Conservation (phyloP, 2,797 vertebrate species). For the Chaenodraco wilsoni region DNA sequence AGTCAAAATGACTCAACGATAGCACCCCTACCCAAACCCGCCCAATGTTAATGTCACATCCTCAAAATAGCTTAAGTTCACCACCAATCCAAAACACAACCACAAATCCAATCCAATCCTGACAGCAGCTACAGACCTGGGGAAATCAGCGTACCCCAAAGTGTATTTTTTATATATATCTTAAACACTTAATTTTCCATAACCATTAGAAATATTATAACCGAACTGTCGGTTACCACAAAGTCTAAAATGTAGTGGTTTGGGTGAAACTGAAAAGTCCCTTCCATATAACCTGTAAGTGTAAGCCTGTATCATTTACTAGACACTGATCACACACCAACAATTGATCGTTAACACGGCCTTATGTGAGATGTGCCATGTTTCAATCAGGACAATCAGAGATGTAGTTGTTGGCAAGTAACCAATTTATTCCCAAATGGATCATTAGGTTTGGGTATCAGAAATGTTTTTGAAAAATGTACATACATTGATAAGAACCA, state of each 20-base stretch:
- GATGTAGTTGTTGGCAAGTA: not conserved
- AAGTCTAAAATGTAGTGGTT: not conserved
- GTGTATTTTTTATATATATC: not conserved
- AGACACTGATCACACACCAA: not conserved
- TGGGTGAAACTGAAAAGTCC: not conserved
- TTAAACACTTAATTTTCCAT: not conserved
- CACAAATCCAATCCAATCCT: not conserved
- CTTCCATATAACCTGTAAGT: not conserved
- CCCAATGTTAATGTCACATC: not conserved
- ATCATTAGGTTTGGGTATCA: not conserved
- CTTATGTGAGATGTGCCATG: not conserved
- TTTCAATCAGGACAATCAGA: not conserved
- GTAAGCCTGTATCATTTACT: not conserved
- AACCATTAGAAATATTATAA: not conserved
- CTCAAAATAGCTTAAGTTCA: constrained; percentile 7
- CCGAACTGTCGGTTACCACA: not conserved
- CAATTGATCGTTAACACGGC: not conserved
- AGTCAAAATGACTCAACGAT: constrained; percentile 27
- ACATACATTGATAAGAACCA: not conserved
- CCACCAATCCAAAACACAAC: not conserved
- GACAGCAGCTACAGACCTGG: constrained; percentile 10
- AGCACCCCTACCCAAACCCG: constrained; percentile 10
- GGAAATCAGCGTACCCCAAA: not conserved
- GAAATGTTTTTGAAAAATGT: not conserved
- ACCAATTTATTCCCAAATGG: not conserved